Evolutionary conservation across 2,888 invertebrate species (phyloP).

Genomic region (Eustalomyia histrio): DNA sequence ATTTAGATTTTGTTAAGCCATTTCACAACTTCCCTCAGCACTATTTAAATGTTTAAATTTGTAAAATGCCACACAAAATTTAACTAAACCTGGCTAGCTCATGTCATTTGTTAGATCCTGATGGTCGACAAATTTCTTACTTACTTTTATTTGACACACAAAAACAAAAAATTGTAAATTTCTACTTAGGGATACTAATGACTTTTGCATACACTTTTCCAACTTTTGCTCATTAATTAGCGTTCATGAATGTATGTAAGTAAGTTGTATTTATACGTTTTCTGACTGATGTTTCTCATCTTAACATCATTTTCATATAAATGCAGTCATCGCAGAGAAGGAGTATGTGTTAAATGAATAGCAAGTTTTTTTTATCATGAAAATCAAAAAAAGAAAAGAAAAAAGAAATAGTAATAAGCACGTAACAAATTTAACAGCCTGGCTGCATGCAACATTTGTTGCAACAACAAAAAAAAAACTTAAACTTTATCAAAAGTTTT

Average conservation of each 20-base stretch:
- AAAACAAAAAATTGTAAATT: not conserved
- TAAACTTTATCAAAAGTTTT: not conserved
- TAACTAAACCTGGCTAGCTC: too few species aligned
- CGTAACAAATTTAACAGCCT: conserved; percentile 19
- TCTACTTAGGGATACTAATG: conserved; percentile 18
- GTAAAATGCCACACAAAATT: too few species aligned
- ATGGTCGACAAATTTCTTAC: too few species aligned
- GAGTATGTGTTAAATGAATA: not conserved
- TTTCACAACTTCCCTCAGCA: too few species aligned
- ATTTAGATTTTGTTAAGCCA: too few species aligned
- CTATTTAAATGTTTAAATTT: too few species aligned
- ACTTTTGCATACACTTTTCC: conserved; percentile 32
- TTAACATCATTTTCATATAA: conserved; percentile 8
- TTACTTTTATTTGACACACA: too few species aligned
- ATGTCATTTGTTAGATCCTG: too few species aligned
- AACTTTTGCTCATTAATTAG: conserved; percentile 54
- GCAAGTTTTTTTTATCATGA: not conserved
- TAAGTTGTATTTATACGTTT: not conserved
- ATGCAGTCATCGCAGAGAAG: not conserved
- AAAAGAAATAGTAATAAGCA: conserved; percentile 23
- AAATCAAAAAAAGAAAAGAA: not conserved
- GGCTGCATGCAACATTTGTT: not conserved
- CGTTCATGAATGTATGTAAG: conserved; percentile 9
- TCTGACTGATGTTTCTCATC: conserved; percentile 19
- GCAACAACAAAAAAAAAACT: not conserved